Evolutionary conservation across 2,888 invertebrate species (phyloP).

Genomic region (Agapostemon virescens): DNA sequence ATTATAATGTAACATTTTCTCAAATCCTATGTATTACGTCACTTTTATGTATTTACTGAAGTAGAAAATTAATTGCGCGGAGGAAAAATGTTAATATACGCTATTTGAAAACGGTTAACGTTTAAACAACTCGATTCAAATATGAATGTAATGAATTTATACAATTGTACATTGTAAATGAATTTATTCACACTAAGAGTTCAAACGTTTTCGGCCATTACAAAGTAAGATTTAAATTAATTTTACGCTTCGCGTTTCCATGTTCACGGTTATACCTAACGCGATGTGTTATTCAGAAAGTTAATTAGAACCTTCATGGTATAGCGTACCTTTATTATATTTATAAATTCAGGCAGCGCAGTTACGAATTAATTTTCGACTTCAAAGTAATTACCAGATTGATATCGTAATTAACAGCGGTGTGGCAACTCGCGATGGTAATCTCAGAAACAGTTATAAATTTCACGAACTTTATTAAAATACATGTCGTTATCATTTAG

Average conservation of each 20-base stretch:
- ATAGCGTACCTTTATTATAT: background rate
- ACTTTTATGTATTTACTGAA: too few relatives aligned
- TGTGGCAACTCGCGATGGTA: background rate
- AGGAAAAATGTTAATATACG: too few relatives aligned
- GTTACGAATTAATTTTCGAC: slow-evolving; percentile 1
- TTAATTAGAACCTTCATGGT: background rate
- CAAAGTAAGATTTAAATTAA: background rate
- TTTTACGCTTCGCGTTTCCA: background rate
- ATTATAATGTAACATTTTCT: too few relatives aligned
- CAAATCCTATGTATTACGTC: too few relatives aligned
- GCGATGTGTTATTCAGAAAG: background rate
- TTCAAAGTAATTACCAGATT: background rate
- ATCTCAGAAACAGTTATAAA: slow-evolving; percentile 8
- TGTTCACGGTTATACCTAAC: background rate
- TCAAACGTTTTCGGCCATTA: background rate
- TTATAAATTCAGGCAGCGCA: background rate
- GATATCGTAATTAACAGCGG: slow-evolving; percentile 15
- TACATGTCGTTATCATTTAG: slow-evolving; percentile 25
- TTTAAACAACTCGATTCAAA: too few relatives aligned
- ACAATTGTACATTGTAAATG: background rate
- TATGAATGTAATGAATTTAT: background rate
- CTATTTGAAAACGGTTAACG: too few relatives aligned
- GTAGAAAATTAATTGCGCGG: too few relatives aligned
- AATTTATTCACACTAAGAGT: background rate
- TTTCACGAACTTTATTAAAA: slow-evolving; percentile 38